phyloP scores from a whole-genome alignment of 2,797 vertebrate genomes.

The Lagorchestes hirsutus region DNA sequence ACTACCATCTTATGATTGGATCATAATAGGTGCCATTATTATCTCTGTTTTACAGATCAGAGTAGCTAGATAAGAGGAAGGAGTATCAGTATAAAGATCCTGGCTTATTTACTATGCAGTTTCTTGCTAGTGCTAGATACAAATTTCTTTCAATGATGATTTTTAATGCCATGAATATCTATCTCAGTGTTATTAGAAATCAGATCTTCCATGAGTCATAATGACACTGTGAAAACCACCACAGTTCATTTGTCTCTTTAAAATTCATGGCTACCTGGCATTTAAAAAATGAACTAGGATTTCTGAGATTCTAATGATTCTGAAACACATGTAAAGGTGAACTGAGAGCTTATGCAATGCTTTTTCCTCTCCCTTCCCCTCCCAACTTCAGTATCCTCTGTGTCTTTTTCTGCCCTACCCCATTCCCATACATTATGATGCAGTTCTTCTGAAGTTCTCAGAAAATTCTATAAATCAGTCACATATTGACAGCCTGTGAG shows the following conservation, averaged over 20 bases:
- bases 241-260: constrained; percentile 12
- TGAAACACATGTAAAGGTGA: constrained; percentile 62
- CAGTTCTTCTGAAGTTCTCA: background rate
- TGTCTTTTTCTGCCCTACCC: background rate
- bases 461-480: constrained; percentile 60
- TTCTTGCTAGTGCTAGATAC: constrained; percentile 39
- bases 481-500: constrained; percentile 47
- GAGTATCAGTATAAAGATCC: constrained; percentile 10
- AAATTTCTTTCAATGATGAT: constrained; percentile 64
- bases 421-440: background rate
- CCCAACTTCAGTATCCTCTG: background rate
- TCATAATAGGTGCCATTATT: background rate
- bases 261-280: constrained; percentile 5
- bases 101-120: constrained; percentile 60
- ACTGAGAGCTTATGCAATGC: constrained; percentile 10
- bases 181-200: constrained; percentile 44
- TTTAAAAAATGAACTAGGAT: constrained; percentile 29
- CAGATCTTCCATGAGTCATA: constrained; percentile 36
- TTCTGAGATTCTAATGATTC: constrained; percentile 44
- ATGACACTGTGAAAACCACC: constrained; percentile 42
- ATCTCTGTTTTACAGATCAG: background rate
- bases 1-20: background rate
- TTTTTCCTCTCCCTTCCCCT: constrained; percentile 29
- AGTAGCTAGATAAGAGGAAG: background rate
- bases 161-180: background rate